These are phyloP conservation scores for Xenopus borealis DNA, from an alignment of 2,113 vertebrate genomes.

Conservation along the genomic window DNA sequence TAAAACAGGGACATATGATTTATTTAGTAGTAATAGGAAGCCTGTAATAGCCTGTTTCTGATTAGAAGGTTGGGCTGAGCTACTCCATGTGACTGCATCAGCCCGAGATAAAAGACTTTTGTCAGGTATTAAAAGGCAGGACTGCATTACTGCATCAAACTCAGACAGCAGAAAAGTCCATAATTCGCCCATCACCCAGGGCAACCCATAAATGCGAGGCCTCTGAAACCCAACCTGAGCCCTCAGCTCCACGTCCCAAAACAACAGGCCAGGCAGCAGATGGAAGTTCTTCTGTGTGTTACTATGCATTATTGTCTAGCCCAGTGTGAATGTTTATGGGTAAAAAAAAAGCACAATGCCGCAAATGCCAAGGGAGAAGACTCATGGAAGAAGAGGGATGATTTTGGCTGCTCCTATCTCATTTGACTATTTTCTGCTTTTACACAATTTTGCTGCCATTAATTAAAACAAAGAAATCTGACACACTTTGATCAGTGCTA, in stretches of 20 bases:
- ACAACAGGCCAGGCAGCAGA: not conserved
- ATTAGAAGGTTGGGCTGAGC: conserved; percentile 29
- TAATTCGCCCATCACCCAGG: conserved; percentile 36
- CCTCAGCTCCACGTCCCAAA: conserved; percentile 1
- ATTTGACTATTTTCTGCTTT: no score
- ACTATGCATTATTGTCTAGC: not conserved
- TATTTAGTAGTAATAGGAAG: conserved; percentile 33
- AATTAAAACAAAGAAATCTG: not conserved
- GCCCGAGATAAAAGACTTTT: conserved; percentile 39
- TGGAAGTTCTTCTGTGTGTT: not conserved
- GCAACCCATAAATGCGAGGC: conserved; percentile 24
- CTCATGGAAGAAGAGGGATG: not conserved
- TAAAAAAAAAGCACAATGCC: not conserved
- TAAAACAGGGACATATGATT: conserved; percentile 30
- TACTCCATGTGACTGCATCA: conserved; percentile 33
- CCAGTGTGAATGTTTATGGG: not conserved
- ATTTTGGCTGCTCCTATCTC: no score
- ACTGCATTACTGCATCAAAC: conserved; percentile 33
- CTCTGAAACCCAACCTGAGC: conserved; percentile 17
- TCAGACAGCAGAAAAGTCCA: conserved; percentile 12
- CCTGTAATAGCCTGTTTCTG: conserved; percentile 35
- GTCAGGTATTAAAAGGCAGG: conserved; percentile 42
- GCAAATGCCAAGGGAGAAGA: not conserved
- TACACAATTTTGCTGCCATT: not conserved
- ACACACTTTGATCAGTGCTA: not conserved